Evolutionary conservation across 2,113 vertebrate genomes (phyloP), one percentile per base, ranked within the genome.

Genomic region (Cheilinus undulatus): DNA sequence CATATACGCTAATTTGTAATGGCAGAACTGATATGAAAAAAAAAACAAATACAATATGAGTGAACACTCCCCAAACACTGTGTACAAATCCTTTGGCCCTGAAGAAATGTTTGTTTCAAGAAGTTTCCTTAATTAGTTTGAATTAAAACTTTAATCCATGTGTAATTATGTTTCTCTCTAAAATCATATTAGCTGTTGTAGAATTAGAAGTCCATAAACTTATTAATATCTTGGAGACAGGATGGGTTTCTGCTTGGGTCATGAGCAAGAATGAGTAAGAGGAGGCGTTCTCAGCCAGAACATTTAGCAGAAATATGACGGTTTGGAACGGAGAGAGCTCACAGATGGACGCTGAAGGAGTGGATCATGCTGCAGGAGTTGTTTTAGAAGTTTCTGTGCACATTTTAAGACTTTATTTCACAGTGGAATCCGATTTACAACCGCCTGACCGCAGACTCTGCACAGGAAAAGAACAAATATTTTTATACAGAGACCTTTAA

Each of bases 291-390:
- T 60, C 14, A 19, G 78, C 45, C 57, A 60, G 51, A 14, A 62
- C 4, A 32, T 28, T 56, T 9, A n/a, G 9, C 13, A 65, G 28
- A 54, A 54, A 61, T 24, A 7, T n/a, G 51, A 71, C 70, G 51
- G 71, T 70, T 24, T 83, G 83, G 76, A 82, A 43, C 57, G 46
- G 54, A 34, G 34, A 15, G n/a, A 59, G 36, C 36, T 3, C 60
- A 43, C 78, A 85, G 78, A 87, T 87, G 85, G 85, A 68, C 38
- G 22, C 34, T 6, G 36, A 65, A 52, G 57, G 63, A 24, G 46
- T 42, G 24, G 43, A 63, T 67, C 53, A 22, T 66, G 32, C 45
- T 51, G 52, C 22, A 42, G 52, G 30, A 56, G 46, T 53, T 69
- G 45, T 64, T 63, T 34, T 9, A 42, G 23, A 61, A 67, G 49